These are phyloP conservation scores for Orthonevra nobilis DNA, from an alignment of 2,888 invertebrate genomes.

Conservation along the genomic window DNA sequence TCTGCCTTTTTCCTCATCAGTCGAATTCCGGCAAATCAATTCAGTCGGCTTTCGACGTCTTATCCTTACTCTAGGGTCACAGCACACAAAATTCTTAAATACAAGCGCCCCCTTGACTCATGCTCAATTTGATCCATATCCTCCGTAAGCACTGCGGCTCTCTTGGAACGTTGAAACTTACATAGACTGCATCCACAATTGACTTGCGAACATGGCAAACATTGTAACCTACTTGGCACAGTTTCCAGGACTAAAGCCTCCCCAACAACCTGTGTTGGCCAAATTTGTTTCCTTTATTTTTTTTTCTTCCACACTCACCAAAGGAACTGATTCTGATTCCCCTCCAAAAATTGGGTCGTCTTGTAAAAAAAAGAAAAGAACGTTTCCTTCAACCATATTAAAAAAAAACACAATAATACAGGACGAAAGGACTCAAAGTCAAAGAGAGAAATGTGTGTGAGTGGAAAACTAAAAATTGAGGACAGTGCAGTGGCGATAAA, in stretches of 20 bases:
- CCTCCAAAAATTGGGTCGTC: slow-evolving; percentile 35
- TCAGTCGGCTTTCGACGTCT: no score
- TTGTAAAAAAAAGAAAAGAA: slow-evolving; percentile 29
- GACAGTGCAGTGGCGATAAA: slow-evolving; percentile 45
- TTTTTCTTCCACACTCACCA: no score
- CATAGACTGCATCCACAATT: slow-evolving; percentile 30
- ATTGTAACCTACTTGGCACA: slow-evolving; percentile 57
- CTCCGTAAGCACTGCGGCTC: neutral
- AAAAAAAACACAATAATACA: no score
- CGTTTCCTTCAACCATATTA: neutral
- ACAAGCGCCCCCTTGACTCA: no score
- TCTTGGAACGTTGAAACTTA: neutral
- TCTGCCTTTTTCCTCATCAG: no score
- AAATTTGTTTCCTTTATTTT: neutral
- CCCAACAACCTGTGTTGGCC: slow-evolving; percentile 9
- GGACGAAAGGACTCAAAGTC: slow-evolving; percentile 9
- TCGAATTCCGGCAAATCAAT: no score
- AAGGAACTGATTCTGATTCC: neutral
- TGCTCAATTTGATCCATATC: no score
- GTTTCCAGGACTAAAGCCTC: slow-evolving; percentile 15
- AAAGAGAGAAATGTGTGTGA: neutral
- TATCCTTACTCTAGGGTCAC: no score
- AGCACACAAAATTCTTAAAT: no score
- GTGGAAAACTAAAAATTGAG: slow-evolving; percentile 4
- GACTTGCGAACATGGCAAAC: slow-evolving; percentile 10